Evolutionary conservation across 2,888 invertebrate species (phyloP).

Genomic region (Thecophora atra): DNA sequence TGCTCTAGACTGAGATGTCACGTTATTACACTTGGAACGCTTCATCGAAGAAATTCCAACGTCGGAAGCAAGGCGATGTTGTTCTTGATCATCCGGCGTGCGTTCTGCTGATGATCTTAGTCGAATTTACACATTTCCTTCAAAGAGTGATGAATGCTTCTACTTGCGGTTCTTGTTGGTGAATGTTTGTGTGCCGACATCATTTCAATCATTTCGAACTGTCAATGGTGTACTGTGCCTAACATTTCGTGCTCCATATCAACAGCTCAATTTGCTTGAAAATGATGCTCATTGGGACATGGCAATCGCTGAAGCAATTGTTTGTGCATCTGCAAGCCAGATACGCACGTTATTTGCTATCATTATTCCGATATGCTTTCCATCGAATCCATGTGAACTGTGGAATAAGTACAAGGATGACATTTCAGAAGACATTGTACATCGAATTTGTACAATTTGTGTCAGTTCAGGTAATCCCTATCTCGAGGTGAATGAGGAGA

Average conservation of each 20-base stretch:
- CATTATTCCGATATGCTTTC: too few relatives aligned
- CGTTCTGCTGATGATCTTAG: constrained; percentile 6
- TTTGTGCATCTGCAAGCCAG: too few relatives aligned
- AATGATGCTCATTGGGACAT: too few relatives aligned
- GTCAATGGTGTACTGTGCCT: constrained; percentile 56
- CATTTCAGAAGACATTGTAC: too few relatives aligned
- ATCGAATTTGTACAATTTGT: too few relatives aligned
- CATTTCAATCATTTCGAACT: constrained; percentile 54
- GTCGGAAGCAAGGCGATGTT: constrained; percentile 44
- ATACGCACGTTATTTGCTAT: too few relatives aligned
- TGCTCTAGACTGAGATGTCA: constrained; percentile 57
- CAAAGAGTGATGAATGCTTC: constrained; percentile 2
- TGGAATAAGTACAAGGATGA: too few relatives aligned
- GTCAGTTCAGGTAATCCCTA: constrained; percentile 28
- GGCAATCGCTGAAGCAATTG: too few relatives aligned
- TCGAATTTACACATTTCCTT: constrained; percentile 20
- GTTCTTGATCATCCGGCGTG: constrained; percentile 18
- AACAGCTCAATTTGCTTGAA: too few relatives aligned
- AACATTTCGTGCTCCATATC: constrained; percentile 58
- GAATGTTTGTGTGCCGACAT: constrained; percentile 56
- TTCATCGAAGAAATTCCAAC: too few relatives aligned
- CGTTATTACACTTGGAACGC: too few relatives aligned
- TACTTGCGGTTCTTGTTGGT: constrained; percentile 50
- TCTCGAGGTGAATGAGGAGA: constrained; percentile 3
- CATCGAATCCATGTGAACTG: too few relatives aligned